Evolutionary conservation across 1,140 invertebrate species (phyloP), one percentile per base, ranked within the genome.

Genomic region (Druon quercuslanigerum): DNA sequence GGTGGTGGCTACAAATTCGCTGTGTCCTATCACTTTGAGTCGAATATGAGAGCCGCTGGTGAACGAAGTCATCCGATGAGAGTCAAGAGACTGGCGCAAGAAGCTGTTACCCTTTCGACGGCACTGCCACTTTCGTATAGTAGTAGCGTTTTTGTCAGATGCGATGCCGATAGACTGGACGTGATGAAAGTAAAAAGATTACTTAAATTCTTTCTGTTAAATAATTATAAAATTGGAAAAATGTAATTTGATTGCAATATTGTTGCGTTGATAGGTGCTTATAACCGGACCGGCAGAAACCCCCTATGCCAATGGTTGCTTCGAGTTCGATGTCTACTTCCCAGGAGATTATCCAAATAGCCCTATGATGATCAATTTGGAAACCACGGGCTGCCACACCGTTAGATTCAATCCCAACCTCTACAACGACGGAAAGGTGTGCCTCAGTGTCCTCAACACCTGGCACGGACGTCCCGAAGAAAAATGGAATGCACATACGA

Each of bases 381-480:
- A 98, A 92, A 99, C 98, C 13, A 99, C 97, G 3, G 98, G 98
- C 40, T 95, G 97, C 75, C 96, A 97, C 86, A 96, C 96, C 0
- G 96, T 99, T 82, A 94, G 98, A 79, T 99, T 99, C 89, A 99
- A 99, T 93, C 98, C 98, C 33, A 99, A 99, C 94, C 92, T 99
- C 25, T 99, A 99, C 91, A 97, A 98, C 92, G 97, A 99, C 92
- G 98, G 98, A 71, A 98, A 98, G 93, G 98, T 99, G 72, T 99
- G 98, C 90, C 94, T 99, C 82, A 98, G 97, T 82, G 96, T 99
- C 76, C 92, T 99, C 25, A 99, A 99, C 89, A 99, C 98, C 0
- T 99, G 98, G 98, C 98, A 99, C 91, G 98, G 98, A 7, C 92
- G 98, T 76, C 98, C 98, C n/a, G 98, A 99, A 91, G 98, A 99